These are phyloP conservation scores for Triplophysa bombifrons DNA, from an alignment of 2,797 vertebrate genomes.

Conservation along the genomic window DNA sequence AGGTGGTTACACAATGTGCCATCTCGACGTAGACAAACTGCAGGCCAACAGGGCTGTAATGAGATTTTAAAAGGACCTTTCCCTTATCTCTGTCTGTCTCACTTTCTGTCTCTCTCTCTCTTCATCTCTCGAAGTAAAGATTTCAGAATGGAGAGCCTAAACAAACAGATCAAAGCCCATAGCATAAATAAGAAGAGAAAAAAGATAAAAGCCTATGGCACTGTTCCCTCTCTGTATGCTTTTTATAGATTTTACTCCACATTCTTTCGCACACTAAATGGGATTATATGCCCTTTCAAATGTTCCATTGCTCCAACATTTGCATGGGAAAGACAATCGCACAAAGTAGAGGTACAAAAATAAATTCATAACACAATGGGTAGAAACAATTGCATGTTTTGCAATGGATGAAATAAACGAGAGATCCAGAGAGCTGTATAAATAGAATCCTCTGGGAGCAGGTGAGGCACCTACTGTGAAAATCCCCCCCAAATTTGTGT, in stretches of 20 bases:
- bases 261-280: slow-evolving; percentile 2
- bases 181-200: neutral
- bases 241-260: neutral
- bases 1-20: slow-evolving; percentile 18
- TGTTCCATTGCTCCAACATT: neutral
- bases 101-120: neutral
- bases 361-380: neutral
- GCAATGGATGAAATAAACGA: neutral
- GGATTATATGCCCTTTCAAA: slow-evolving; percentile 29
- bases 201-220: no score
- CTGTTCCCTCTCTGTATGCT: neutral
- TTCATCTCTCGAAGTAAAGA: slow-evolving; percentile 3
- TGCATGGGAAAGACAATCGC: neutral
- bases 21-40: slow-evolving; percentile 20
- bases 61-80: slow-evolving; percentile 39
- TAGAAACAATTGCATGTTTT: slow-evolving; percentile 7
- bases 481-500: no score
- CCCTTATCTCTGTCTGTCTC: neutral
- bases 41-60: slow-evolving; percentile 14
- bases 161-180: slow-evolving; percentile 4
- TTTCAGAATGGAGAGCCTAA: neutral
- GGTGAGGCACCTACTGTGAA: no score
- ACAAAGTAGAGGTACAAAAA: neutral
- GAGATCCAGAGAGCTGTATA: no score
- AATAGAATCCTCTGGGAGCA: no score